phyloP scores from a whole-genome alignment of 2,888 invertebrate genomes.

The Agonopterix arenella region DNA sequence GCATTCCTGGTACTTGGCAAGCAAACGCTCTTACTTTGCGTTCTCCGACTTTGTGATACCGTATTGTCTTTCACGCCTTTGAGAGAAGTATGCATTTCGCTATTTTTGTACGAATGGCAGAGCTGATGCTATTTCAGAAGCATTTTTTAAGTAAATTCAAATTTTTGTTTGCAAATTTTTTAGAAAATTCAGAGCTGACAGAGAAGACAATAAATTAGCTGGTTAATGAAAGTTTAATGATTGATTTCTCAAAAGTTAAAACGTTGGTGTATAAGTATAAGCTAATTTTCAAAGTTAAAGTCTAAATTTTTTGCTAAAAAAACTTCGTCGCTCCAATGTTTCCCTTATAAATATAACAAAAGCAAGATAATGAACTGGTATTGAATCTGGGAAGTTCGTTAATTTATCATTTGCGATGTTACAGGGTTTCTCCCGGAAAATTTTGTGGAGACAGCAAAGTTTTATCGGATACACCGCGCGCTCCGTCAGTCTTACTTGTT shows the following conservation, averaged over 20 bases:
- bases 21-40: conserved; percentile 64
- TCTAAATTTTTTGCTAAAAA: conserved; percentile 1
- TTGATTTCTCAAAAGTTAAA: background rate
- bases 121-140: background rate
- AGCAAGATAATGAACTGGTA: conserved; percentile 42
- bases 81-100: conserved; percentile 48
- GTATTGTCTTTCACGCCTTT: conserved; percentile 61
- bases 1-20: conserved; percentile 62
- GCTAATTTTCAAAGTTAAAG: conserved; percentile 1
- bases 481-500: conserved; percentile 38
- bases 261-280: background rate
- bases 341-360: conserved; percentile 24
- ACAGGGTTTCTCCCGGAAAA: conserved; percentile 38
- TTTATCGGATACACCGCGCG: conserved; percentile 37
- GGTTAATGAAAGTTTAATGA: background rate
- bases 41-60: conserved; percentile 55
- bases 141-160: background rate
- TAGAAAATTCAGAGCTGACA: background rate
- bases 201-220: too few species aligned
- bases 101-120: conserved; percentile 23
- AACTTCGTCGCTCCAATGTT: conserved; percentile 10
- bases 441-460: conserved; percentile 46
- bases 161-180: background rate
- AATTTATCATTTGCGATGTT: conserved; percentile 57
- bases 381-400: conserved; percentile 55